Percentiles rank a stretch among this genome's conserved stretches.
These are phyloP conservation scores for Cosmorhoe ocellata DNA, from an alignment of 2,888 invertebrate species.

Conservation along the genomic window DNA sequence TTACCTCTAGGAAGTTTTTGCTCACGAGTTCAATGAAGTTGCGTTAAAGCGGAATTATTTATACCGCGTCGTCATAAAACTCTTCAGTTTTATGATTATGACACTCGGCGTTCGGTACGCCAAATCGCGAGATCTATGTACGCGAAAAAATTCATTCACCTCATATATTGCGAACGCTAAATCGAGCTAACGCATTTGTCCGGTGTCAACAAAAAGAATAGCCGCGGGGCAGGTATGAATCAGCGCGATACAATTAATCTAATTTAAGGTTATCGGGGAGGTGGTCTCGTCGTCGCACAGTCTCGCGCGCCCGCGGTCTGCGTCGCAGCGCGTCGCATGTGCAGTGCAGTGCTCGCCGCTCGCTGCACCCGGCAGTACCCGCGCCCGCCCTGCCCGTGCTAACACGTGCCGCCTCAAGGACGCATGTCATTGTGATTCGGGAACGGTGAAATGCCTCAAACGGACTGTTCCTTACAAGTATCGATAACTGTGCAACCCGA, in stretches of 20 bases:
- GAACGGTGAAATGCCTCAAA: conserved; percentile 74
- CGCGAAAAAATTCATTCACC: conserved; percentile 54
- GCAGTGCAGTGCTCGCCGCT: conserved; percentile 40
- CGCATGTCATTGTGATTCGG: conserved; percentile 55
- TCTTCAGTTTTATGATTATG: conserved; percentile 18
- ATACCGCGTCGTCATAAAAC: conserved; percentile 22
- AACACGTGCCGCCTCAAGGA: conserved; percentile 39
- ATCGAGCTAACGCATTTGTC: conserved; percentile 69
- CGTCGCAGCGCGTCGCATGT: conserved; percentile 55
- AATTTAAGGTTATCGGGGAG: conserved; percentile 80
- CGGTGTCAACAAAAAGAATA: conserved; percentile 69
- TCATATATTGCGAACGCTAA: conserved; percentile 55
- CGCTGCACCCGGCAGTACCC: conserved; percentile 32
- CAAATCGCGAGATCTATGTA: conserved; percentile 25
- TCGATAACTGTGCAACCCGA: conserved; percentile 75
- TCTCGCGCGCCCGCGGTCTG: conserved; percentile 61
- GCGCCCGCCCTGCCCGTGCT: conserved; percentile 7
- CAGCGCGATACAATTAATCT: conserved; percentile 81
- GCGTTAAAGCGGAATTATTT: conserved; percentile 17
- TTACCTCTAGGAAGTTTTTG: conserved; percentile 11
- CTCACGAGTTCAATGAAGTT: conserved; percentile 20
- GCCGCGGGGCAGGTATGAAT: conserved; percentile 69
- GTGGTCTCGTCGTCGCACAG: conserved; percentile 72
- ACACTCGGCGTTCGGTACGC: conserved; percentile 18
- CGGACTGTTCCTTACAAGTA: conserved; percentile 76